Conservation (phyloP, 2,113 vertebrate species). For the Osmerus mordax region DNA sequence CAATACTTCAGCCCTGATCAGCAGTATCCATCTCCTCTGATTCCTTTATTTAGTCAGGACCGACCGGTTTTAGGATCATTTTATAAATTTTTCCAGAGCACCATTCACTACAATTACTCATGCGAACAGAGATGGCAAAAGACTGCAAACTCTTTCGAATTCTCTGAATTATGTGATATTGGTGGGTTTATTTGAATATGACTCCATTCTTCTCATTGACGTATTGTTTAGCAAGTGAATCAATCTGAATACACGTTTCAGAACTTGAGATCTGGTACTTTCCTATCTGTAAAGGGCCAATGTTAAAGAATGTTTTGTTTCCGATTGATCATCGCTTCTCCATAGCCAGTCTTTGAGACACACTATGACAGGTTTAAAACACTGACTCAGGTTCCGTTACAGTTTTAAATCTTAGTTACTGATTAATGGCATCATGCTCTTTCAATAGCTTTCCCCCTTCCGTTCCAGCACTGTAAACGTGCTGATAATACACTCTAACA, state of each 20-base stretch:
- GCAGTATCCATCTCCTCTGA: constrained; percentile 19
- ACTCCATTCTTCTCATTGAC: too few species aligned
- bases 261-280: too few species aligned
- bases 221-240: too few species aligned
- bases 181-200: too few species aligned
- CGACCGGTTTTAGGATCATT: constrained; percentile 14
- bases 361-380: neutral
- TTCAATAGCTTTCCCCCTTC: constrained; percentile 28
- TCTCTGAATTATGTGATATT: too few species aligned
- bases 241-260: too few species aligned
- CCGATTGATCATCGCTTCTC: constrained; percentile 8
- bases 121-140: too few species aligned
- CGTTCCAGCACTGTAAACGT: constrained; percentile 83
- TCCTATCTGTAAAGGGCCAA: neutral
- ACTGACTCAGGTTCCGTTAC: neutral
- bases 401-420: constrained; percentile 12
- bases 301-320: constrained; percentile 14
- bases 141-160: too few species aligned
- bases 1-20: constrained; percentile 19
- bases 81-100: too few species aligned
- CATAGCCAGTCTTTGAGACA: too few species aligned
- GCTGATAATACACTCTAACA: constrained; percentile 93
- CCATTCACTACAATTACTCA: too few species aligned
- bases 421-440: constrained; percentile 37
- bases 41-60: neutral